Conservation (phyloP, 2,888 invertebrate species). For the Cryptocheilus praepositus region DNA sequence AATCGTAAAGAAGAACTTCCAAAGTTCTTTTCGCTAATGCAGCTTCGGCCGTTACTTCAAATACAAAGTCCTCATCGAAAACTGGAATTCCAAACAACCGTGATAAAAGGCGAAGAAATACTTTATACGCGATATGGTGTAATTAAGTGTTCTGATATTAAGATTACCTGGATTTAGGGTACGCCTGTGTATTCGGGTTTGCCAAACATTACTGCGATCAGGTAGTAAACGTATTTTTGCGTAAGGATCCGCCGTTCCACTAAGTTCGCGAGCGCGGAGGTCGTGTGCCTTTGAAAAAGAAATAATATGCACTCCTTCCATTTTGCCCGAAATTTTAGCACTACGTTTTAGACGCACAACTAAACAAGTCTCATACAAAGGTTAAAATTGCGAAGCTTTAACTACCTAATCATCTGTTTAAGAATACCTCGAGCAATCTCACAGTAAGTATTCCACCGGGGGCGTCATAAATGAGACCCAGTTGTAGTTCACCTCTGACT, state of each 20-base stretch:
- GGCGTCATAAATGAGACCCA: slow-evolving; percentile 80
- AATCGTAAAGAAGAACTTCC: slow-evolving; percentile 81
- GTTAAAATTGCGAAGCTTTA: too few relatives aligned
- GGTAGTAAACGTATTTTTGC: slow-evolving; percentile 80
- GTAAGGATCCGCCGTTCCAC: slow-evolving; percentile 81
- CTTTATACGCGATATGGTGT: too few relatives aligned
- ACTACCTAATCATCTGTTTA: background rate
- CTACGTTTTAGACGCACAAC: background rate
- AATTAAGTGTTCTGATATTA: background rate
- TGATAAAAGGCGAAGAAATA: too few relatives aligned
- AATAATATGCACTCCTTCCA: background rate
- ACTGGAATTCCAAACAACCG: slow-evolving; percentile 67
- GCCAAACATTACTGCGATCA: slow-evolving; percentile 80
- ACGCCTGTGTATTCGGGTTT: slow-evolving; percentile 80
- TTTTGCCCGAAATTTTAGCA: background rate
- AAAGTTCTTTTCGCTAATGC: slow-evolving; percentile 77
- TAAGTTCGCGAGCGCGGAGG: slow-evolving; percentile 78
- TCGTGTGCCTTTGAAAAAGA: slow-evolving; percentile 75
- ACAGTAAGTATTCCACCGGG: slow-evolving; percentile 81
- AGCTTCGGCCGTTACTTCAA: slow-evolving; percentile 78
- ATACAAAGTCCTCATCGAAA: slow-evolving; percentile 83
- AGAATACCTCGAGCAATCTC: slow-evolving; percentile 79
- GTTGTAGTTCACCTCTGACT: slow-evolving; percentile 79
- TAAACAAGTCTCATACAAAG: background rate
- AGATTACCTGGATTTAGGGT: slow-evolving; percentile 80